A percentile compares a stretch with the other conserved stretches of the same genome.
phyloP scores from a whole-genome alignment of 2,113 vertebrate genomes.

The Sclerurus mexicanus region DNA sequence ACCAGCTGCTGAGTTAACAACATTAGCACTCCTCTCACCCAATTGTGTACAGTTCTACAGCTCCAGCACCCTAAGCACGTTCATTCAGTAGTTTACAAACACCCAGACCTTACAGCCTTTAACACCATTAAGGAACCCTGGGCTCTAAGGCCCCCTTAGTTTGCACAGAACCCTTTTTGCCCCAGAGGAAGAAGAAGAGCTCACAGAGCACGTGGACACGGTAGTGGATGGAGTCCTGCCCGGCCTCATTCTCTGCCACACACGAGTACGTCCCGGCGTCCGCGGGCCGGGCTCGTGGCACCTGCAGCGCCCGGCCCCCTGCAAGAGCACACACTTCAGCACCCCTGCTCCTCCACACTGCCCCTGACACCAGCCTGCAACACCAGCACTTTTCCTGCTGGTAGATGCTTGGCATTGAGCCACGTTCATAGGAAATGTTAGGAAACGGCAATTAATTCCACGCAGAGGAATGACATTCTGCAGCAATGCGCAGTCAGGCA shows the following conservation, averaged over 20 bases:
- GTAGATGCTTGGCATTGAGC: neutral
- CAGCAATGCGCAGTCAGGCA: neutral
- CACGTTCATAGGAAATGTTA: neutral
- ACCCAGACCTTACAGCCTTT: neutral
- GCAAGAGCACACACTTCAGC: neutral
- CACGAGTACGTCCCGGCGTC: constrained; percentile 89
- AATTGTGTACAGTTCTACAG: neutral
- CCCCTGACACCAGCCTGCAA: too few species aligned
- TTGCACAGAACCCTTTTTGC: neutral
- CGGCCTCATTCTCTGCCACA: constrained; percentile 92
- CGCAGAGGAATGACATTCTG: neutral
- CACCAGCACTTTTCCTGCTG: neutral
- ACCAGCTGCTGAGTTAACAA: neutral
- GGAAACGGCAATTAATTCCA: neutral
- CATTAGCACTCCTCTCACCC: neutral
- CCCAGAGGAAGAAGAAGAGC: neutral
- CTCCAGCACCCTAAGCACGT: neutral
- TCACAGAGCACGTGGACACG: constrained; percentile 88
- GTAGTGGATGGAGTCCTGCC: constrained; percentile 93
- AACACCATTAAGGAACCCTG: neutral
- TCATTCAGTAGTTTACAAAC: neutral
- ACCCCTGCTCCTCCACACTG: too few species aligned
- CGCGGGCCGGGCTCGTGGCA: constrained; percentile 80
- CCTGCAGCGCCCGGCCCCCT: constrained; percentile 92
- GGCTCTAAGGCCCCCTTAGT: neutral